Evolutionary conservation across 2,113 vertebrate genomes (phyloP).

Genomic region (Labeo catla): DNA sequence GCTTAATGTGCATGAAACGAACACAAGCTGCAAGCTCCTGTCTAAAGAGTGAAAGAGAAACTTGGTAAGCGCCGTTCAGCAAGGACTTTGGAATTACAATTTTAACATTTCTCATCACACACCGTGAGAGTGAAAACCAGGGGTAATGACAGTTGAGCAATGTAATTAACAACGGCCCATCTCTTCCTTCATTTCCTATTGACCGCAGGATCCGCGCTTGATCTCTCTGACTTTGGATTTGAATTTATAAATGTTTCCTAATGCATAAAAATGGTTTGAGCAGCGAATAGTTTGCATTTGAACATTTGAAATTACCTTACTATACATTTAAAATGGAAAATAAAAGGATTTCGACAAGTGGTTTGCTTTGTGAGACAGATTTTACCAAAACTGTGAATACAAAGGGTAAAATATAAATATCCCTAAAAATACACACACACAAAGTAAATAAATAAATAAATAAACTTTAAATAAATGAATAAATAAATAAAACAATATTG

Average conservation of each 20-base stretch:
- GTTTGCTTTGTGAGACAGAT: no score
- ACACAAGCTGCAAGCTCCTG: constrained; percentile 5
- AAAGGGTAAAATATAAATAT: no score
- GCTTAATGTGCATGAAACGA: constrained; percentile 48
- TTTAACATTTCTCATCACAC: constrained; percentile 13
- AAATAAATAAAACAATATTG: no score
- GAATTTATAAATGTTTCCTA: constrained; percentile 34
- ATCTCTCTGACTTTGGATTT: constrained; percentile 14
- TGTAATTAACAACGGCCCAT: constrained; percentile 20
- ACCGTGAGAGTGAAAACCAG: neutral
- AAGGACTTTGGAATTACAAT: neutral
- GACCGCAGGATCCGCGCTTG: neutral
- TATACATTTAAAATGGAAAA: constrained; percentile 14
- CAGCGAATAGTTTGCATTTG: constrained; percentile 2
- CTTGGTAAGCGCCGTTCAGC: neutral
- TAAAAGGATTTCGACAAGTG: neutral
- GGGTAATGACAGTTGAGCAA: constrained; percentile 3
- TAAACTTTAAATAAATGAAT: no score
- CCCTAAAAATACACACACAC: no score
- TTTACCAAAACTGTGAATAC: no score
- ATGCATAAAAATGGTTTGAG: constrained; percentile 1
- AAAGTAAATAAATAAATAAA: no score
- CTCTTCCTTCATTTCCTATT: constrained; percentile 6
- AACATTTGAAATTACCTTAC: neutral
- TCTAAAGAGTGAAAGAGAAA: neutral